Percentiles rank a stretch among this genome's conserved stretches.
These are phyloP conservation scores for Phaedon cochleariae DNA, from an alignment of 2,888 invertebrate species.

Conservation along the genomic window DNA sequence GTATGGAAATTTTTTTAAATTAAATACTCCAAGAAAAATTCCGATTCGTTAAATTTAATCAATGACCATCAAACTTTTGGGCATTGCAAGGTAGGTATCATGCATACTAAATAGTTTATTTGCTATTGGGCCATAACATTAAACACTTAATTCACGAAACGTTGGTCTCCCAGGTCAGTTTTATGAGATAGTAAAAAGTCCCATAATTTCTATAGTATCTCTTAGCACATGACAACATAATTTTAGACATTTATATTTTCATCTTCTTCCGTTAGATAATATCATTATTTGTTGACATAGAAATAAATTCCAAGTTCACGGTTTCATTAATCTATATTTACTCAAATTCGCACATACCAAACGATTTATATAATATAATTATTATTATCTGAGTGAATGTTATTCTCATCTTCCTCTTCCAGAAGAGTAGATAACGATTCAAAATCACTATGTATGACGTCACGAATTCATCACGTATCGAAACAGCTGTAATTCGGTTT, in stretches of 20 bases:
- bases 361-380: too few species aligned
- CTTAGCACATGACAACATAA: background rate
- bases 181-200: constrained; percentile 61
- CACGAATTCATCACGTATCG: constrained; percentile 50
- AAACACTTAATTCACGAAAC: constrained; percentile 3
- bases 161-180: constrained; percentile 59
- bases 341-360: too few species aligned
- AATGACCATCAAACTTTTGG: background rate
- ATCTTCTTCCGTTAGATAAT: constrained; percentile 32
- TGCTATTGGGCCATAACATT: background rate
- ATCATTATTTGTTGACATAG: background rate
- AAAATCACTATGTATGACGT: background rate
- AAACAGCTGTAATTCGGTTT: constrained; percentile 51
- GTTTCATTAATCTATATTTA: background rate
- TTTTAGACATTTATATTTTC: constrained; percentile 42
- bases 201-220: constrained; percentile 20
- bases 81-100: background rate
- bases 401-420: background rate
- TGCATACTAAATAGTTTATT: background rate
- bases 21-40: too few species aligned
- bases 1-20: too few species aligned
- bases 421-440: background rate
- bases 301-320: background rate
- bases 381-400: too few species aligned
- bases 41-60: background rate